Evolutionary conservation across 2,113 vertebrate species (phyloP).

Genomic region (Xiphorhynchus elegans): DNA sequence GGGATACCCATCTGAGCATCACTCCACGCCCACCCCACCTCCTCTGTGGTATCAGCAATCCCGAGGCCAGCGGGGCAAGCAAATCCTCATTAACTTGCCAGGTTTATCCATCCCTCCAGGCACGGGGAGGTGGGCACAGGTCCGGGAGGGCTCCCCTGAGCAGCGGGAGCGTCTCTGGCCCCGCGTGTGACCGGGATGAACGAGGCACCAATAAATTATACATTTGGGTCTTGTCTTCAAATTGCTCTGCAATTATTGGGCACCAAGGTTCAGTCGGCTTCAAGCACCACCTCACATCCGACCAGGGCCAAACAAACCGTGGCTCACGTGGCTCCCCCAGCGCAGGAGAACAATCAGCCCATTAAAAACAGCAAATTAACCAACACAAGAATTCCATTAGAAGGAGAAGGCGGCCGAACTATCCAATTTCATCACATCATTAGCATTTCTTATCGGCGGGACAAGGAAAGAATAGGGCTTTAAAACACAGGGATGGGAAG

Average conservation of each 20-base stretch:
- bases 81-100: not conserved
- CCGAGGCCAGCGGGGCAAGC: not conserved
- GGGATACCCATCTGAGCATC: not conserved
- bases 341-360: conserved; percentile 52
- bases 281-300: conserved; percentile 20
- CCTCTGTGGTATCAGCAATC: not conserved
- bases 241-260: conserved; percentile 64
- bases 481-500: not conserved
- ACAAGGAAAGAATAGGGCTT: not conserved
- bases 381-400: conserved; percentile 34
- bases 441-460: conserved; percentile 49
- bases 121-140: accelerated
- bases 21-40: not conserved
- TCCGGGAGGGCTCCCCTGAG: not conserved
- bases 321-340: not conserved
- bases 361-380: conserved; percentile 60
- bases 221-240: conserved; percentile 58
- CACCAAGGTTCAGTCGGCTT: conserved; percentile 26
- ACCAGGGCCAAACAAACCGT: not conserved
- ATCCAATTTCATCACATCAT: conserved; percentile 49
- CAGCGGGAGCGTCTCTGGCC: not conserved
- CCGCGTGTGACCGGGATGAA: not conserved
- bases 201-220: conserved; percentile 51
- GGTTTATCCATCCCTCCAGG: accelerated
- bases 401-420: not conserved